These are phyloP conservation scores for Danionella dracula DNA, from an alignment of 2,797 vertebrate genomes.

Conservation along the genomic window DNA sequence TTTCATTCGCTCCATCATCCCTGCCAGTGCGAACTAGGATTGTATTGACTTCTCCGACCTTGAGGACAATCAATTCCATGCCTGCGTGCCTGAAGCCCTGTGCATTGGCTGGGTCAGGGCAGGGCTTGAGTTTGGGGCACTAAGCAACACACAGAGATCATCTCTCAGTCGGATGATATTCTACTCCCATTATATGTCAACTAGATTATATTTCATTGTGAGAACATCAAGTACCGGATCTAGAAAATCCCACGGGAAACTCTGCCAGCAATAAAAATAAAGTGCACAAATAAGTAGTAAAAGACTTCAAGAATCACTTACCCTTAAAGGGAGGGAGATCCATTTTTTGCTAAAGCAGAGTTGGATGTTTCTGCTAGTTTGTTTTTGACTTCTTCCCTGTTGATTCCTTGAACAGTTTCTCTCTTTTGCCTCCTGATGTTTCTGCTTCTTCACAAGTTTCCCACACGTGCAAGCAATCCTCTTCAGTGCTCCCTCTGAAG, in stretches of 20 bases:
- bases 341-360: constrained; percentile 54
- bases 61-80: constrained; percentile 72
- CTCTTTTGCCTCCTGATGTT: constrained; percentile 3
- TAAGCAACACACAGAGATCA: constrained; percentile 10
- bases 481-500: constrained; percentile 36
- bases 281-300: neutral
- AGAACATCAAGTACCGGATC: constrained; percentile 1
- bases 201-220: constrained; percentile 6
- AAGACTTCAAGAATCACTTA: constrained; percentile 42
- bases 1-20: constrained; percentile 47
- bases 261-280: neutral
- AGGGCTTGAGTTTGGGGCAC: constrained; percentile 18
- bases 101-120: constrained; percentile 20
- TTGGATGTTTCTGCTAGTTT: constrained; percentile 12
- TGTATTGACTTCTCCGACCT: constrained; percentile 71
- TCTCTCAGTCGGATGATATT: constrained; percentile 10
- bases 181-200: constrained; percentile 19
- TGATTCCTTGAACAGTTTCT: constrained; percentile 24
- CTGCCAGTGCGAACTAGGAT: constrained; percentile 60
- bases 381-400: constrained; percentile 26
- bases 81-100: constrained; percentile 48
- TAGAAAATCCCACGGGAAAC: neutral
- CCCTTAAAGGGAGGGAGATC: constrained; percentile 70
- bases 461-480: constrained; percentile 40
- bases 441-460: constrained; percentile 31